A percentile compares a stretch with the other conserved stretches of the same genome.
These are phyloP conservation scores for Cololabis saira DNA, from an alignment of 2,113 vertebrate species.

Conservation along the genomic window DNA sequence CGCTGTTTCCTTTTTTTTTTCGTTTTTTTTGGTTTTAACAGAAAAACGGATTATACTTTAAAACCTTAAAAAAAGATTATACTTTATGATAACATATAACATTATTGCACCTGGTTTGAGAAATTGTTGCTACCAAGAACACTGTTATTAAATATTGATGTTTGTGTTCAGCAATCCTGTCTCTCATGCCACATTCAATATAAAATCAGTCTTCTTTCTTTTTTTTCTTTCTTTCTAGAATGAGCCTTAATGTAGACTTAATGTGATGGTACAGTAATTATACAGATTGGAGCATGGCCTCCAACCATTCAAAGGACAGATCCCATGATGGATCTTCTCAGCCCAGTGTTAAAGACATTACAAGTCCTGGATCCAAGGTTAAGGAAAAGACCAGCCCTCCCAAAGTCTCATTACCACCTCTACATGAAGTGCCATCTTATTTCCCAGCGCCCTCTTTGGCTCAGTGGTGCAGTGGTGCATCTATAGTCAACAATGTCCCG, in stretches of 20 bases:
- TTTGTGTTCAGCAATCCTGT: no score
- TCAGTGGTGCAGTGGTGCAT: conserved; percentile 10
- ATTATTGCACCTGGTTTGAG: no score
- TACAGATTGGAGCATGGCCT: conserved; percentile 39
- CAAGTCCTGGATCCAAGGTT: background rate
- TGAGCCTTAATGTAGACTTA: background rate
- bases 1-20: no score
- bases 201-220: background rate
- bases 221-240: background rate
- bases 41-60: no score
- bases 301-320: conserved; percentile 3
- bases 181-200: no score
- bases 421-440: background rate
- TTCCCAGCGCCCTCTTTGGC: conserved; percentile 15
- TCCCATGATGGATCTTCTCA: conserved; percentile 7
- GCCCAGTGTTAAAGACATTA: background rate
- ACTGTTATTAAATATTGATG: no score
- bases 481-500: conserved; percentile 2
- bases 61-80: no score
- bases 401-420: conserved; percentile 32
- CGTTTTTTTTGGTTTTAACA: no score
- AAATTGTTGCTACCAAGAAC: no score
- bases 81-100: no score
- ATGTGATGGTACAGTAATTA: conserved; percentile 25
- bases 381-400: conserved; percentile 18